Evolutionary conservation across 2,113 vertebrate species (phyloP).

Genomic region (Spea multiplicata): DNA sequence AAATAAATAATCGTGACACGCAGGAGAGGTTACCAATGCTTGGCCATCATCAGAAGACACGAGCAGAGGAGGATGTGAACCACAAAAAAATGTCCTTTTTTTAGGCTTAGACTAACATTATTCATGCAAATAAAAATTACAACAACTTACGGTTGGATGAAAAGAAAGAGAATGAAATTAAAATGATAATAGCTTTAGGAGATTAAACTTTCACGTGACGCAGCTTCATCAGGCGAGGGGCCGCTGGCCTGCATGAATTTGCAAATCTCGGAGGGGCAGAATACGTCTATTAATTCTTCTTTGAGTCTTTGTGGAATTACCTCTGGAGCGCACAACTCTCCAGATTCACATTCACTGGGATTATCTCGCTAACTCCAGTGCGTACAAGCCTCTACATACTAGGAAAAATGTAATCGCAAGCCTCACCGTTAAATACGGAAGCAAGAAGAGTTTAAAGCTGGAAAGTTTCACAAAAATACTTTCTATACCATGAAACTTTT

Average conservation of each 20-base stretch:
- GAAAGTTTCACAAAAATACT: too few relatives aligned
- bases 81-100: not conserved
- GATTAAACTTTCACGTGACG: constrained; percentile 20
- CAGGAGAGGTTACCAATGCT: not conserved
- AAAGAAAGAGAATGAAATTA: constrained; percentile 21
- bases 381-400: not conserved
- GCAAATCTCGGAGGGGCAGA: constrained; percentile 17
- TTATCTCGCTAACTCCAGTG: constrained; percentile 17
- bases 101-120: constrained; percentile 11
- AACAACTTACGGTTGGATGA: not conserved
- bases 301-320: constrained; percentile 16
- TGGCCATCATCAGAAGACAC: not conserved
- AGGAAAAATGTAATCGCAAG: constrained; percentile 7
- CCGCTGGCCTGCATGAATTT: constrained; percentile 16
- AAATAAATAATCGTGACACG: not conserved
- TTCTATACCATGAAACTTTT: too few relatives aligned
- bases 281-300: constrained; percentile 24
- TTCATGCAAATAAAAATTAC: constrained; percentile 26
- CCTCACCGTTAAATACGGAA: not conserved
- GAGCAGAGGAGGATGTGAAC: not conserved
- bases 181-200: constrained; percentile 30
- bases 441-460: not conserved
- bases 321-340: constrained; percentile 18
- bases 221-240: constrained; percentile 16
- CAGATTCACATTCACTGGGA: constrained; percentile 28